Evolutionary conservation across 2,888 invertebrate genomes (phyloP).

Genomic region (Lasioglossum leucozonium): DNA sequence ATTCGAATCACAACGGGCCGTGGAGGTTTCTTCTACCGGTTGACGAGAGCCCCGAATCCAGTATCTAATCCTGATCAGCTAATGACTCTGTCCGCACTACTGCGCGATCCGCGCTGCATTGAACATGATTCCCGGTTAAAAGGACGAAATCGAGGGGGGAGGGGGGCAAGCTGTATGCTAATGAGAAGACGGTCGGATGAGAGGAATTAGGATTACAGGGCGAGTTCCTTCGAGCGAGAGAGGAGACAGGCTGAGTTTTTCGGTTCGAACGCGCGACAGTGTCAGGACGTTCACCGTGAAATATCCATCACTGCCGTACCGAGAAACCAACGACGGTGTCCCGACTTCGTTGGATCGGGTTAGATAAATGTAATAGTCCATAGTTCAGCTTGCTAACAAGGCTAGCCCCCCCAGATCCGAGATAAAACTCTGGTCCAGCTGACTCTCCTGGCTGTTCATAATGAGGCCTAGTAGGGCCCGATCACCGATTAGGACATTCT

Average conservation of each 20-base stretch:
- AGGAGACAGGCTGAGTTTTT: slow-evolving; percentile 57
- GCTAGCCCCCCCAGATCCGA: slow-evolving; percentile 76
- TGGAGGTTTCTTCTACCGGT: background rate
- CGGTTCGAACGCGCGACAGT: slow-evolving; percentile 66
- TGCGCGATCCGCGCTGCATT: background rate
- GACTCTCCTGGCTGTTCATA: slow-evolving; percentile 72
- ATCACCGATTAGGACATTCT: slow-evolving; percentile 83
- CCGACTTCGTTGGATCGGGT: slow-evolving; percentile 73
- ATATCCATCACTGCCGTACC: slow-evolving; percentile 76
- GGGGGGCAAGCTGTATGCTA: slow-evolving; percentile 22
- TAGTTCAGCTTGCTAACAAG: slow-evolving; percentile 81
- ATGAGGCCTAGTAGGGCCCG: slow-evolving; percentile 77
- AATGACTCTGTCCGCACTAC: slow-evolving; percentile 5
- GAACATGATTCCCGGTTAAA: background rate
- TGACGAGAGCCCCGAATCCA: background rate
- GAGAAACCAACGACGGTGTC: slow-evolving; percentile 68
- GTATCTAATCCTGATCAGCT: background rate
- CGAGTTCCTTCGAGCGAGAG: slow-evolving; percentile 58
- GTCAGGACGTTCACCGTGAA: slow-evolving; percentile 71
- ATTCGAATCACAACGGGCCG: background rate
- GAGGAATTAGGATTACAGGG: slow-evolving; percentile 65
- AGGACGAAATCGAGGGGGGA: background rate
- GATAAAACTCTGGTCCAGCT: slow-evolving; percentile 73
- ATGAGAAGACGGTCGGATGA: slow-evolving; percentile 39
- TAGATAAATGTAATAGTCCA: slow-evolving; percentile 80